phyloP scores from a whole-genome alignment of 2,888 invertebrate genomes.

The Agrochola litura region DNA sequence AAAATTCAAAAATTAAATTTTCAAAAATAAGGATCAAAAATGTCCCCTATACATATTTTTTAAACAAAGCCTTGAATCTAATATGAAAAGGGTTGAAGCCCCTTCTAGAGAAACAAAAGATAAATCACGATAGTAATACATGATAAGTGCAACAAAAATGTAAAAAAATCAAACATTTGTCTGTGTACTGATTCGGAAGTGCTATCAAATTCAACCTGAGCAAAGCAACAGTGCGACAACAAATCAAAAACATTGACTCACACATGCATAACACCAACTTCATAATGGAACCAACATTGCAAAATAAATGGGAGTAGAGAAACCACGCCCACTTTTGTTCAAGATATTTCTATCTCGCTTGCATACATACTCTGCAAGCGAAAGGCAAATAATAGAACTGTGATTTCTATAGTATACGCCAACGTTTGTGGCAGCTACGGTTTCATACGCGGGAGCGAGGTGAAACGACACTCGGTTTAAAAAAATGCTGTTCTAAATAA shows the following conservation, averaged over 20 bases:
- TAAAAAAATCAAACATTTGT: slow-evolving; percentile 66
- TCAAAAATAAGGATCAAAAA: not conserved
- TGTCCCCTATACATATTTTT: not conserved
- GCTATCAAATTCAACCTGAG: slow-evolving; percentile 67
- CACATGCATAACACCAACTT: slow-evolving; percentile 76
- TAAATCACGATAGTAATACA: slow-evolving; percentile 73
- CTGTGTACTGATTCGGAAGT: slow-evolving; percentile 61
- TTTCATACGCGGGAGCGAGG: not conserved
- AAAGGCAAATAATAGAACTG: not conserved
- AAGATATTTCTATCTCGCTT: not conserved
- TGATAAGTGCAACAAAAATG: slow-evolving; percentile 76
- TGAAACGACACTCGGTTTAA: not conserved
- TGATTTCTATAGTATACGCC: not conserved
- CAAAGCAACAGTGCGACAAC: slow-evolving; percentile 84
- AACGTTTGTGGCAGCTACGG: not conserved
- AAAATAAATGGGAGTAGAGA: not conserved
- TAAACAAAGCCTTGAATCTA: not conserved
- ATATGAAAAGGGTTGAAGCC: not conserved
- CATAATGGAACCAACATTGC: slow-evolving; percentile 34
- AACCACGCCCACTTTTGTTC: not conserved
- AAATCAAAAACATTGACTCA: slow-evolving; percentile 70
- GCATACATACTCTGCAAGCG: not conserved
- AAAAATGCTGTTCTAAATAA: not conserved
- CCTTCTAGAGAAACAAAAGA: not conserved
- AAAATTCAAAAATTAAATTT: not conserved